Conservation (phyloP, 2,113 vertebrate species). For the Cepphus grylle region DNA sequence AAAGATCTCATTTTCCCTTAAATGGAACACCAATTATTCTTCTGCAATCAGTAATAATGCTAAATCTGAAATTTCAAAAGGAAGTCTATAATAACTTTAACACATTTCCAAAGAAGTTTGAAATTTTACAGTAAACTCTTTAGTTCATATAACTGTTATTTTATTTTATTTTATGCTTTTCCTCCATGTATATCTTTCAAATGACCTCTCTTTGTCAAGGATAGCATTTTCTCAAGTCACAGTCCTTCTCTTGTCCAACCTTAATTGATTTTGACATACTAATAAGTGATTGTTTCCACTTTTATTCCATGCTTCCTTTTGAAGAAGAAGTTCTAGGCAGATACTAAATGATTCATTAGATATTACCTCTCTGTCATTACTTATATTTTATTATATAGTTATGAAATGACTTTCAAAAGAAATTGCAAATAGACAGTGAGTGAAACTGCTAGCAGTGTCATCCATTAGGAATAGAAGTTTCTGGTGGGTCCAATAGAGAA, state of each 20-base stretch:
- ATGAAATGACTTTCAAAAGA: neutral
- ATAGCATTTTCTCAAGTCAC: neutral
- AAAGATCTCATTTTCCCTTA: neutral
- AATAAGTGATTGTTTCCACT: neutral
- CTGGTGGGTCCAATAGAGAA: neutral
- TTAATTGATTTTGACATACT: neutral
- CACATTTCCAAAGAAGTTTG: conserved; percentile 3
- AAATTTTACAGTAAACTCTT: neutral
- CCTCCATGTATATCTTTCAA: neutral
- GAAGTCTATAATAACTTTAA: neutral
- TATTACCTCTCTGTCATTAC: neutral
- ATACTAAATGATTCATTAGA: neutral
- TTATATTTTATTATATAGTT: neutral
- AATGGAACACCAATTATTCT: neutral
- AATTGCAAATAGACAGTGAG: neutral
- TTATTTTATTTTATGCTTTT: neutral
- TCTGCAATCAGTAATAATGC: neutral
- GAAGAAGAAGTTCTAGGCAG: neutral
- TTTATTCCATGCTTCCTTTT: neutral
- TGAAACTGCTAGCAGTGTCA: neutral
- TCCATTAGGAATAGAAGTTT: neutral
- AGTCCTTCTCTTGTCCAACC: neutral
- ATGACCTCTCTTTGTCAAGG: neutral
- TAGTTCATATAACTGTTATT: neutral
- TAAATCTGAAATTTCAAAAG: neutral